A percentile compares a stretch with the other conserved stretches of the same genome.
phyloP scores from a whole-genome alignment of 2,888 invertebrate species.

The Drosophila barbarae region DNA sequence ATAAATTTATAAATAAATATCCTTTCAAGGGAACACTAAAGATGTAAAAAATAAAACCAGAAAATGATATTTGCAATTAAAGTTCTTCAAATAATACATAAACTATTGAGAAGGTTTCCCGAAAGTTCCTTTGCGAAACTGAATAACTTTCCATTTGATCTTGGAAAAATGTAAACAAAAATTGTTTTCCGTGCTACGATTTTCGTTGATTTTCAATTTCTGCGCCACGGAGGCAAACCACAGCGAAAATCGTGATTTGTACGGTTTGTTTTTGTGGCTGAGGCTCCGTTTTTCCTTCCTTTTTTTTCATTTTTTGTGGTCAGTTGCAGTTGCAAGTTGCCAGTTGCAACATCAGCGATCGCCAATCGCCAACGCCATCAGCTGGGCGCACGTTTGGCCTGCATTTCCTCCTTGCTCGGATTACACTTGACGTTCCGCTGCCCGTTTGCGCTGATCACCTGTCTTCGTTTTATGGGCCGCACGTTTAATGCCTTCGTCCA shows the following conservation, averaged over 20 bases:
- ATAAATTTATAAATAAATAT: neutral
- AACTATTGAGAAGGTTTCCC: too few relatives aligned
- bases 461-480: conserved; percentile 71
- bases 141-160: neutral
- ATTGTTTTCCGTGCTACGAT: conserved; percentile 15
- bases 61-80: neutral
- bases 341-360: conserved; percentile 69
- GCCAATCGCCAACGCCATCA: conserved; percentile 71
- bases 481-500: conserved; percentile 67
- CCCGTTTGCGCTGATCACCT: conserved; percentile 61
- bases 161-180: neutral
- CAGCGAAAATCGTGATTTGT: conserved; percentile 69
- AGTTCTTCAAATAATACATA: neutral
- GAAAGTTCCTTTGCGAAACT: neutral
- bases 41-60: neutral
- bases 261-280: conserved; percentile 60
- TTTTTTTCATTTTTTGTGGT: conserved; percentile 38
- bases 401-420: conserved; percentile 74
- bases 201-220: conserved; percentile 53
- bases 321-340: conserved; percentile 68
- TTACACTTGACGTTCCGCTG: conserved; percentile 69
- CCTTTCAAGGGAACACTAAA: too few relatives aligned
- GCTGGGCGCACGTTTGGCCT: conserved; percentile 73
- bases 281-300: conserved; percentile 23
- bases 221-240: conserved; percentile 37